These are phyloP conservation scores for Cosmorhoe ocellata DNA, from an alignment of 2,888 invertebrate species.

Conservation along the genomic window DNA sequence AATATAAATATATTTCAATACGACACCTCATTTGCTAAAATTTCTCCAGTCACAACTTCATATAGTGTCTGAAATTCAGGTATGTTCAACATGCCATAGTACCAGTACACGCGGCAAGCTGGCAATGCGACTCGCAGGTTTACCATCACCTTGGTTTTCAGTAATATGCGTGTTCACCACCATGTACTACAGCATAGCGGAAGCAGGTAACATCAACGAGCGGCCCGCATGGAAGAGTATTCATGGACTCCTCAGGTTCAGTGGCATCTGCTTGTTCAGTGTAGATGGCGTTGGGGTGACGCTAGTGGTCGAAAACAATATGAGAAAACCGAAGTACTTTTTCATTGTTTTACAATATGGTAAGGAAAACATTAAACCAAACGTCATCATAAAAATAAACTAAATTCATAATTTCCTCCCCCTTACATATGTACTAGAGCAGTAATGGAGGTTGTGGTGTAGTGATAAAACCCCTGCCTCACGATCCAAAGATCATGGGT, in stretches of 20 bases:
- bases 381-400: too few species aligned
- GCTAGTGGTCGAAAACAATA: conserved; percentile 60
- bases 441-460: too few species aligned
- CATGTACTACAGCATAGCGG: conserved; percentile 47
- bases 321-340: conserved; percentile 52
- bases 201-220: conserved; percentile 30
- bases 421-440: conserved; percentile 30
- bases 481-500: too few species aligned
- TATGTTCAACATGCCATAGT: too few species aligned
- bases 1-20: too few species aligned
- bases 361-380: neutral
- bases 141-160: conserved; percentile 33
- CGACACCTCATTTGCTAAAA: too few species aligned
- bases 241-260: conserved; percentile 57
- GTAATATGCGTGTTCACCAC: conserved; percentile 48
- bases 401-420: too few species aligned
- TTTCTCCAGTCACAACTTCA: too few species aligned
- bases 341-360: conserved; percentile 4
- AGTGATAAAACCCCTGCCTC: too few species aligned
- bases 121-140: too few species aligned
- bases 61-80: too few species aligned
- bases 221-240: conserved; percentile 53
- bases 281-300: conserved; percentile 61
- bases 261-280: conserved; percentile 78
- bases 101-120: too few species aligned